Base-by-base conservation (phyloP, 2,113 vertebrate genomes). In the Nerophis lumbriciformis region DNA sequence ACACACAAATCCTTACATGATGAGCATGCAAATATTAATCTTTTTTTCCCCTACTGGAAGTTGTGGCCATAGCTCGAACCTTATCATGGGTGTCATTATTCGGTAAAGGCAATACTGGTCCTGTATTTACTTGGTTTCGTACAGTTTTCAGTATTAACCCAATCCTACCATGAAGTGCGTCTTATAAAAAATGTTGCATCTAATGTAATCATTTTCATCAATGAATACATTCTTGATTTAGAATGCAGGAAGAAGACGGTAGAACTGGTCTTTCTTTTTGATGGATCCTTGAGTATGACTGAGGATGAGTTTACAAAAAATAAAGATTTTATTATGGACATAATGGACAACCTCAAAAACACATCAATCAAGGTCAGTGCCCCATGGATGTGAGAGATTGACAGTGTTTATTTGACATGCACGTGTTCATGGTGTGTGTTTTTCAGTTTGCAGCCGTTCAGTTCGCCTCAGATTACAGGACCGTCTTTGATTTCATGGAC, bases 211-310 rank as follows among this genome's bases (percentile, higher is more conserved):
- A 3, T 52, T 54, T 48, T 4, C 50, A 49, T n/a, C 53, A 8
- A 42, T 44, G 48, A 7, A 45, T 58, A 1, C 12, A n/a, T 44
- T 6, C 28, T 48, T 60, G 56, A 63, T 5, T 42, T 75, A 94
- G 93, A 88, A 0, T 94, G 93, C 67, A 85, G 83, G 13, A 90
- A 93, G 72, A 82, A 88, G 62, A 79, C 77, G 0, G 90, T 93
- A 6, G 88, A 94, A 61, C 85, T 94, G 2, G 90, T 92, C 0
- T 94, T 94, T 81, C 83, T 94, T 4, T 92, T 94, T 12, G 93
- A 94, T 7, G 93, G 93, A 7, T 94, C 93, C 0, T 0, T 0
- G 5, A 93, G 92, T 75, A 76, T 94, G 87, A 59, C 4, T 0
- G 0, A 0, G 5, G 0, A 0, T 0, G 88, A 94, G 1, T 94